Base-by-base conservation (phyloP, 2,113 vertebrate species). In the Gadus macrocephalus region DNA sequence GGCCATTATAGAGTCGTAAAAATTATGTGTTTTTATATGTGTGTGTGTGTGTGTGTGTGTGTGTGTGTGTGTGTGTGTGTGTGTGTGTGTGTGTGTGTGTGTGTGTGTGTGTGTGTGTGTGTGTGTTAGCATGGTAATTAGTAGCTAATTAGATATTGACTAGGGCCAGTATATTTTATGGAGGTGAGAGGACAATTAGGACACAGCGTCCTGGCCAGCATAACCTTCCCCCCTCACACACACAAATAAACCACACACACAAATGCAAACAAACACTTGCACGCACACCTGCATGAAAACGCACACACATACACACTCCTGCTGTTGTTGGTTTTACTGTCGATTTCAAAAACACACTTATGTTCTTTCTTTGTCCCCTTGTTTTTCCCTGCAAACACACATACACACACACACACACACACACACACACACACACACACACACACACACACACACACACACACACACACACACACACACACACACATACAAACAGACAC, bases 121-220 rank as follows among this genome's bases (percentile, higher is more conserved):
- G 74, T 78, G 80, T 76, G 60, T 85, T 70, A 77, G 77, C 75
- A 84, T 80, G 72, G 72, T 85, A 85, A 89, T 89, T 81, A 87
- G 72, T 67, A 38, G 71, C 70, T 89, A 90, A 90, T 88, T 86
- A 87, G 82, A 85, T 90, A 90, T 89, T 81, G 87, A 89, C 85
- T 79, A 25, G 76, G 66, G 67, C 53, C 71, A n/a, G 67, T 74
- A 80, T 81, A 79, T 68, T 85, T 87, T 85, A 85, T 81, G 79
- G 73, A 82, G 87, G 81, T 84, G 79, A 87, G 72, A 69, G 72
- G 70, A 60, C 20, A 12, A 59, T 70, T 75, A 79, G 78, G 76
- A 83, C 71, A 80, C 42, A 2, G 69, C 73, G 28, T 66, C 64
- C 62, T 60, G 38, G 63, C 27, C 31, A 72, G 76, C 66, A 72